phyloP scores from a whole-genome alignment of 2,113 vertebrate species.

The Myiozetetes cayanensis region DNA sequence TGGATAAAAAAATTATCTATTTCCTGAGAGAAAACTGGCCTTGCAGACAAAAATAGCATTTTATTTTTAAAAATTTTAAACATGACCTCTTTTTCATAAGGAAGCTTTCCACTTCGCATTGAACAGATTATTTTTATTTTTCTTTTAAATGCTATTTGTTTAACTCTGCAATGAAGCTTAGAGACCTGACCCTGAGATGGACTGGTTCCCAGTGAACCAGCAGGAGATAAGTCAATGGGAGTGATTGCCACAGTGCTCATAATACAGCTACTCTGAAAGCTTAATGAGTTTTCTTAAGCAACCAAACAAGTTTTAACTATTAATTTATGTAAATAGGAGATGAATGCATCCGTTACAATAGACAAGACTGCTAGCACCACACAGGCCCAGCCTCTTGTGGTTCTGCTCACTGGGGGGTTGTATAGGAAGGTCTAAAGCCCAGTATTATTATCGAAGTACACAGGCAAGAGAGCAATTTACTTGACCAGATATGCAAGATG shows the following conservation, averaged over 20 bases:
- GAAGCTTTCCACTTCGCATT: neutral
- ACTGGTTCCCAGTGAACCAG: constrained; percentile 58
- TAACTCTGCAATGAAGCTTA: constrained; percentile 16
- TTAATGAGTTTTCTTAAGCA: constrained; percentile 87
- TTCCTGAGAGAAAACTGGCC: neutral
- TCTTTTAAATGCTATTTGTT: constrained; percentile 29
- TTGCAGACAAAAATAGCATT: neutral
- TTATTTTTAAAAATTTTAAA: neutral
- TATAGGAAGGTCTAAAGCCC: constrained; percentile 27
- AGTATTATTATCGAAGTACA: neutral
- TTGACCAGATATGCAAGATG: constrained; percentile 65
- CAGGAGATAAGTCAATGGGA: constrained; percentile 61
- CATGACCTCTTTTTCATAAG: neutral
- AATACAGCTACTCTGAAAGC: constrained; percentile 84
- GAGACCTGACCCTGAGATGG: constrained; percentile 47
- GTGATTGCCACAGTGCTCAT: constrained; percentile 80
- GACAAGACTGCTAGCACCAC: neutral
- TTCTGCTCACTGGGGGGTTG: constrained; percentile 28
- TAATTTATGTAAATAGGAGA: constrained; percentile 72
- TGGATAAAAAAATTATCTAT: neutral
- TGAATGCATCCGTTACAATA: constrained; percentile 43
- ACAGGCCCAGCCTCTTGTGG: neutral
- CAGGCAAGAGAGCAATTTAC: constrained; percentile 66
- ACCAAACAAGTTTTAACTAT: constrained; percentile 78
- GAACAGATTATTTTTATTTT: neutral